Conservation (phyloP, 2,888 invertebrate species). For the Leptinotarsa juncta region DNA sequence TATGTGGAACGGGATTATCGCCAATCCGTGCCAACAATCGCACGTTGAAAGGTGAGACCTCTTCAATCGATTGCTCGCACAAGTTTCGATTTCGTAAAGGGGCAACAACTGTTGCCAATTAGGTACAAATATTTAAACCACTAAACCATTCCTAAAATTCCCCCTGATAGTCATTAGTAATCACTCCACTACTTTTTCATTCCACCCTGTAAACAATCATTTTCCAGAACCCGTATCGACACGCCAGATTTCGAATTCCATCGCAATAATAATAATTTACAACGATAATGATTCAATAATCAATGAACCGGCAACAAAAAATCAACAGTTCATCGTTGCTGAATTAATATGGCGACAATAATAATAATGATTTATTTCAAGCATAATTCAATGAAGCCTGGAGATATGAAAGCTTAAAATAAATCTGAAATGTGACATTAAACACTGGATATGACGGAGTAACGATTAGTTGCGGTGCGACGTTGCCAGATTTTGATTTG, state of each 20-base stretch:
- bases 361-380: conserved; percentile 39
- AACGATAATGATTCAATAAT: conserved; percentile 35
- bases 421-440: conserved; percentile 44
- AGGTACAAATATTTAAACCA: too few species aligned
- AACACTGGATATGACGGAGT: conserved; percentile 42
- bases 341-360: conserved; percentile 36
- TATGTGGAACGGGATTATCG: too few species aligned
- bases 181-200: not conserved
- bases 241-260: conserved; percentile 17
- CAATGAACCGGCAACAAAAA: conserved; percentile 28
- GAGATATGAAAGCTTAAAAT: conserved; percentile 39
- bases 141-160: too few species aligned
- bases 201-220: conserved; percentile 8
- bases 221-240: conserved; percentile 3
- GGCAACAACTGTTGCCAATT: too few species aligned
- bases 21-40: too few species aligned
- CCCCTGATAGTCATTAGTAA: not conserved
- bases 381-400: conserved; percentile 31
- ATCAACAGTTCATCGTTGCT: conserved; percentile 29
- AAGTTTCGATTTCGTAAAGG: too few species aligned
- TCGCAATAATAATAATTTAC: conserved; percentile 11
- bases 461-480: conserved; percentile 43
- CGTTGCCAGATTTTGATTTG: conserved; percentile 26
- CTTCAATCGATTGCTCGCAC: too few species aligned
- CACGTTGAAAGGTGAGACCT: too few species aligned